Conservation (phyloP, 1,140 invertebrate species). For the Trichonephila clavipes region DNA sequence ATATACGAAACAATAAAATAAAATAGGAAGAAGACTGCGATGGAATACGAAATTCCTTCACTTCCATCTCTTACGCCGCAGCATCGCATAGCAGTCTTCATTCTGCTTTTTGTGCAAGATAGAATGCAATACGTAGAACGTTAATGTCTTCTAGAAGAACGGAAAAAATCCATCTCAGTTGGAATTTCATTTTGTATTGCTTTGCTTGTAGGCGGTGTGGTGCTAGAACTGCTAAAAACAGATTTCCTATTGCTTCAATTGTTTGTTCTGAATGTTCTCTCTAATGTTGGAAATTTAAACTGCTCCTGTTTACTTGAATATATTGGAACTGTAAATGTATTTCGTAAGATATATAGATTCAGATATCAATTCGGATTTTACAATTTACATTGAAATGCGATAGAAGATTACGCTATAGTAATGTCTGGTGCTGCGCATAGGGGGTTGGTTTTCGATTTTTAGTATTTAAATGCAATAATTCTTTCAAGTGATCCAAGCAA, state of each 20-base stretch:
- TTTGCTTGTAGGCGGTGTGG: background rate
- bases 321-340: background rate
- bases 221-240: background rate
- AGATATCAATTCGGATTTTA: background rate
- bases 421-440: no score
- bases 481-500: no score
- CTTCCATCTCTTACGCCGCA: conserved; percentile 32
- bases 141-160: conserved; percentile 13
- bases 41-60: conserved; percentile 69
- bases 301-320: background rate
- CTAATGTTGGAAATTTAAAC: background rate
- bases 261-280: background rate
- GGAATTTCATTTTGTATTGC: conserved; percentile 22
- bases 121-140: conserved; percentile 2
- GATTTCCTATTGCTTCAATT: background rate
- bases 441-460: no score
- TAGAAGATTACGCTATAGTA: background rate
- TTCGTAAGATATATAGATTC: background rate
- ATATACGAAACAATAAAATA: conserved; percentile 61
- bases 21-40: conserved; percentile 11
- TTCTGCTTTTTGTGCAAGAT: conserved; percentile 6
- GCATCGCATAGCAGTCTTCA: conserved; percentile 56
- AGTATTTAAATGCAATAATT: no score
- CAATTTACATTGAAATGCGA: background rate
- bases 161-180: conserved; percentile 25